These are phyloP conservation scores for Xenopus borealis DNA, from an alignment of 2,113 vertebrate species.

Conservation along the genomic window DNA sequence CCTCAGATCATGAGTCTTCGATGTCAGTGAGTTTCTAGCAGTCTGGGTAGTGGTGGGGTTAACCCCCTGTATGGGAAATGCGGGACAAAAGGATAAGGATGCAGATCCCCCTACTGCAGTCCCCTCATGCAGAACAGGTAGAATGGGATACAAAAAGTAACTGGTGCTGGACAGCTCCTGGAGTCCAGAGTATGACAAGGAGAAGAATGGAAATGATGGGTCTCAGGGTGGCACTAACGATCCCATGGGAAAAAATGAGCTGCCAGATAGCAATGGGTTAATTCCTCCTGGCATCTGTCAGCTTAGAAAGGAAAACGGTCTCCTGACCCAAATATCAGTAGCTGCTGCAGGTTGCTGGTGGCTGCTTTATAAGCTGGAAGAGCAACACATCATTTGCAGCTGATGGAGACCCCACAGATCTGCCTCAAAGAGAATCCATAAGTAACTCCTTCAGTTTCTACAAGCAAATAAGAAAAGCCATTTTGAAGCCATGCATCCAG, in stretches of 20 bases:
- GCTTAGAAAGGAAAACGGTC: slow-evolving; percentile 19
- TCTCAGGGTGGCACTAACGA: not conserved
- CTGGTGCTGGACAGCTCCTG: too few species aligned
- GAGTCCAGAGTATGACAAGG: not conserved
- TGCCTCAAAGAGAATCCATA: slow-evolving; percentile 38
- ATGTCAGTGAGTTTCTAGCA: slow-evolving; percentile 12
- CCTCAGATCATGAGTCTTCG: slow-evolving; percentile 8
- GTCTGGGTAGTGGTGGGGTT: not conserved
- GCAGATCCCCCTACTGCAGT: slow-evolving; percentile 4
- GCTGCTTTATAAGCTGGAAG: slow-evolving; percentile 8
- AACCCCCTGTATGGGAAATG: slow-evolving; percentile 3
- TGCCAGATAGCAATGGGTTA: not conserved
- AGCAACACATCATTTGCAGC: slow-evolving; percentile 42
- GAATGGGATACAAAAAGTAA: not conserved
- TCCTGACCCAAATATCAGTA: slow-evolving; percentile 19
- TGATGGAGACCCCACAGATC: slow-evolving; percentile 40
- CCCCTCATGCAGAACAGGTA: slow-evolving; percentile 5
- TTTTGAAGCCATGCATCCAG: slow-evolving; percentile 4
- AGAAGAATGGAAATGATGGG: not conserved
- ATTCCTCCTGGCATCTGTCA: slow-evolving; percentile 23
- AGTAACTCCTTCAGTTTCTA: slow-evolving; percentile 32
- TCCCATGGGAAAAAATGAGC: not conserved
- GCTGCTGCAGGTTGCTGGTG: slow-evolving; percentile 28
- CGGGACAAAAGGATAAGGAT: slow-evolving; percentile 2
- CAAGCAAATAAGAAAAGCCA: slow-evolving; percentile 26